phyloP scores from a whole-genome alignment of 2,888 invertebrate genomes.

The Metopia argyrocephala region DNA sequence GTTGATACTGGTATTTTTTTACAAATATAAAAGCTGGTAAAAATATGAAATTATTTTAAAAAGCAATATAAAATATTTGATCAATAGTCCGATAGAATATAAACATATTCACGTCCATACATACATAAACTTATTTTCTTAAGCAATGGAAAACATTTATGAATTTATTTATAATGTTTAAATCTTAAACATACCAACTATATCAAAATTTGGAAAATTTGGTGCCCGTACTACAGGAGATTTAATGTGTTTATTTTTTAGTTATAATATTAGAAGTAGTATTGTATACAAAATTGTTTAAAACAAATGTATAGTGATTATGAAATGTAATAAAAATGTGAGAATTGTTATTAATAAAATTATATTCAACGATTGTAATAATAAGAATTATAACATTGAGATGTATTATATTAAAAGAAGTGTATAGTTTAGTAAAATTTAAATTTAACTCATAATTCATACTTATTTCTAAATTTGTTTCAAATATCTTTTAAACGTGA shows the following conservation, averaged over 20 bases:
- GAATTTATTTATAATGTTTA: too few species aligned
- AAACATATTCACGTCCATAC: too few species aligned
- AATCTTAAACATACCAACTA: slow-evolving; percentile 81
- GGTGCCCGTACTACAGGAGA: slow-evolving; percentile 80
- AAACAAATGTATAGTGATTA: slow-evolving; percentile 6
- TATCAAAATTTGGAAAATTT: slow-evolving; percentile 82
- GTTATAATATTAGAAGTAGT: neutral
- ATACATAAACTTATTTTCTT: too few species aligned
- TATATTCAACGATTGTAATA: too few species aligned
- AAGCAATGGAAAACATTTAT: too few species aligned
- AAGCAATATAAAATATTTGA: too few species aligned
- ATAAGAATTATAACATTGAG: too few species aligned
- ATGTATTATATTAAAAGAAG: neutral
- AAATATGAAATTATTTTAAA: too few species aligned
- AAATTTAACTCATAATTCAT: neutral
- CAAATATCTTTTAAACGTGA: neutral
- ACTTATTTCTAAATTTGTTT: neutral
- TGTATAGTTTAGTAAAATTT: neutral
- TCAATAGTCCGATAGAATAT: too few species aligned
- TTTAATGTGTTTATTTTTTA: slow-evolving; percentile 8
- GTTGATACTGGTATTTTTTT: too few species aligned
- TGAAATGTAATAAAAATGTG: slow-evolving; percentile 17
- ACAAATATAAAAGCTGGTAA: too few species aligned
- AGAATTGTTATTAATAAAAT: too few species aligned
- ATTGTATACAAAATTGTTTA: neutral